Conservation (phyloP, 2,113 vertebrate genomes). For the Pseudorhombus dupliciocellatus region DNA sequence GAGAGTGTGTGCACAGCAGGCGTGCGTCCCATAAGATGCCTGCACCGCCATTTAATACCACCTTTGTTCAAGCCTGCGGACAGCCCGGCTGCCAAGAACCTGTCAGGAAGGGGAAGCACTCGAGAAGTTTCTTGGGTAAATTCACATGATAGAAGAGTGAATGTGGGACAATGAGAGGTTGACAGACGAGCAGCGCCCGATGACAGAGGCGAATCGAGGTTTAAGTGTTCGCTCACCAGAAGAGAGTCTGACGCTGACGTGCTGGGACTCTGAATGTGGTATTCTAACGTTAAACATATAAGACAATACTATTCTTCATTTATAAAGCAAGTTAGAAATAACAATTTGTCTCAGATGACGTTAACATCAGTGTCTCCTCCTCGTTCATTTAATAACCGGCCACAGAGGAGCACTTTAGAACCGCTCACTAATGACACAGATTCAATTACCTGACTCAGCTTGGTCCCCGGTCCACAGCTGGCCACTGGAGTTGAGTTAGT, state of each 20-base stretch:
- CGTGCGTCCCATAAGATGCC: slow-evolving; percentile 36
- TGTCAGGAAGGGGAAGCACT: slow-evolving; percentile 47
- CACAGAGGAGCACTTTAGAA: not conserved
- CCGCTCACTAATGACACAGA: not conserved
- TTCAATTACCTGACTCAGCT: slow-evolving; percentile 64
- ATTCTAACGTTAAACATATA: no score
- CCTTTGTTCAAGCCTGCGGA: slow-evolving; percentile 29
- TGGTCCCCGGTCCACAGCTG: slow-evolving; percentile 44
- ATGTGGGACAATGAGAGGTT: slow-evolving; percentile 34
- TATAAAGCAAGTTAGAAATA: no score
- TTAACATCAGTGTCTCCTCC: no score
- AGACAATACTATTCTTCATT: no score
- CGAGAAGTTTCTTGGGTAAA: slow-evolving; percentile 24
- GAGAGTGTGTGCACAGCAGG: slow-evolving; percentile 19
- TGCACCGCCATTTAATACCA: slow-evolving; percentile 45
- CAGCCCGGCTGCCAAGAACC: slow-evolving; percentile 36
- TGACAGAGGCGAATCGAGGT: slow-evolving; percentile 2
- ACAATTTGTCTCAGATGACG: no score
- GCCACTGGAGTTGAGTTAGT: slow-evolving; percentile 27
- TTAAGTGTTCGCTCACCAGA: not conserved
- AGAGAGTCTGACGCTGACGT: not conserved
- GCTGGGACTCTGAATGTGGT: no score
- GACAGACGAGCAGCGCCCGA: slow-evolving; percentile 19
- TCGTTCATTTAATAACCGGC: no score
- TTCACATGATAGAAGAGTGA: not conserved